Conservation (phyloP, 2,888 invertebrate species). For the Euplagia quadripunctaria region DNA sequence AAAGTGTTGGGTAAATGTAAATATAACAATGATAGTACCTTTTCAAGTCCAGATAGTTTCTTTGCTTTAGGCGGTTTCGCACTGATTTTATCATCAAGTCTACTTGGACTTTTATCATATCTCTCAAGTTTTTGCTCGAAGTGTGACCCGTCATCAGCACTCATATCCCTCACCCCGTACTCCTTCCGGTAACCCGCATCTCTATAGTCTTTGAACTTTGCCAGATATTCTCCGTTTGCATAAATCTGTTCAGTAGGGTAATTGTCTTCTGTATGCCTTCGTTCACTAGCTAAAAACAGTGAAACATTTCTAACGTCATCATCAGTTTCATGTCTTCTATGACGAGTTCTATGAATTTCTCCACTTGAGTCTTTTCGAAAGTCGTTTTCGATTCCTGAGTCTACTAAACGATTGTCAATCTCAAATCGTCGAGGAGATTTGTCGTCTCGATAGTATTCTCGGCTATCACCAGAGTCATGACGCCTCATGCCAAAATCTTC, state of each 20-base stretch:
- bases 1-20: neutral
- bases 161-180: slow-evolving; percentile 79
- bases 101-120: slow-evolving; percentile 82
- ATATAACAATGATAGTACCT: slow-evolving; percentile 75
- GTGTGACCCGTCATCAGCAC: slow-evolving; percentile 90
- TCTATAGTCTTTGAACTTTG: slow-evolving; percentile 71
- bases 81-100: slow-evolving; percentile 84
- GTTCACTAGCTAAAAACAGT: slow-evolving; percentile 91
- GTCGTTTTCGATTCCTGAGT: slow-evolving; percentile 94
- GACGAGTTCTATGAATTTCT: slow-evolving; percentile 76
- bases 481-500: slow-evolving; percentile 76
- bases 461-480: slow-evolving; percentile 84
- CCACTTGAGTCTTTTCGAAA: slow-evolving; percentile 91
- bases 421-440: slow-evolving; percentile 81
- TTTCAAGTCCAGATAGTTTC: slow-evolving; percentile 91
- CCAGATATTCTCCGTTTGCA: slow-evolving; percentile 78
- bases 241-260: slow-evolving; percentile 83
- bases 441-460: slow-evolving; percentile 79
- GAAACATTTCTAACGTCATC: slow-evolving; percentile 91
- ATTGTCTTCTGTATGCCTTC: slow-evolving; percentile 91
- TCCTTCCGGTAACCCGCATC: slow-evolving; percentile 77
- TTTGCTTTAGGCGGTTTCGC: slow-evolving; percentile 89
- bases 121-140: slow-evolving; percentile 89
- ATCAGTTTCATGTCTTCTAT: slow-evolving; percentile 87
- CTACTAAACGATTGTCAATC: slow-evolving; percentile 89